phyloP scores from a whole-genome alignment of 2,888 invertebrate species.

The Stramonita haemastoma region DNA sequence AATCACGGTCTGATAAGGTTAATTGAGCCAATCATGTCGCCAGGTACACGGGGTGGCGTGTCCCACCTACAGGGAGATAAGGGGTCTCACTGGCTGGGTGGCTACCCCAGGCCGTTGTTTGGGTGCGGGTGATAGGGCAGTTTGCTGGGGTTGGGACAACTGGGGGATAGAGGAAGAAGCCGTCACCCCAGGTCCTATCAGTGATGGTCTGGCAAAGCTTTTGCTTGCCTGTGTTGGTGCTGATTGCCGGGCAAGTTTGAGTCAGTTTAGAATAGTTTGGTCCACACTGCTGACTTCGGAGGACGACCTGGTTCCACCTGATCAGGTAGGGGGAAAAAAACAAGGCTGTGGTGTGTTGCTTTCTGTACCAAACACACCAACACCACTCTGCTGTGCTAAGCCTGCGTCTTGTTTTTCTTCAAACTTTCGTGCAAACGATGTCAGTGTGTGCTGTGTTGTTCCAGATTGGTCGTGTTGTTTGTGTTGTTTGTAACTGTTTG shows the following conservation, averaged over 20 bases:
- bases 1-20: neutral
- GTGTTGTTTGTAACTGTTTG: neutral
- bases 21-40: conserved; percentile 22
- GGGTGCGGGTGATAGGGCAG: neutral
- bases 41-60: neutral
- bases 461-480: neutral
- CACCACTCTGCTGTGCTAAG: conserved; percentile 20
- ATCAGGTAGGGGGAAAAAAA: neutral
- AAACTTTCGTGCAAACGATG: neutral
- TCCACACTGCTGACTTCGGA: conserved; percentile 29
- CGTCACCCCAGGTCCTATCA: neutral
- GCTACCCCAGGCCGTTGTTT: neutral
- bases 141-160: conserved; percentile 7
- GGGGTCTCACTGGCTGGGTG: neutral
- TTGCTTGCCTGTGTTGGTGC: conserved; percentile 31
- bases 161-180: neutral
- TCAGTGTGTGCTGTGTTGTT: neutral
- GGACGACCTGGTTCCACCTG: neutral
- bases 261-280: conserved; percentile 35
- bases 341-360: neutral
- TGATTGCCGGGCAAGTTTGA: conserved; percentile 12
- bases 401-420: conserved; percentile 27
- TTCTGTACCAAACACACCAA: neutral
- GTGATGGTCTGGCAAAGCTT: conserved; percentile 33
- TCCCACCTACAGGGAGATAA: neutral